Evolutionary conservation across 2,797 vertebrate species (phyloP).

Genomic region (Coregonus suidteri): DNA sequence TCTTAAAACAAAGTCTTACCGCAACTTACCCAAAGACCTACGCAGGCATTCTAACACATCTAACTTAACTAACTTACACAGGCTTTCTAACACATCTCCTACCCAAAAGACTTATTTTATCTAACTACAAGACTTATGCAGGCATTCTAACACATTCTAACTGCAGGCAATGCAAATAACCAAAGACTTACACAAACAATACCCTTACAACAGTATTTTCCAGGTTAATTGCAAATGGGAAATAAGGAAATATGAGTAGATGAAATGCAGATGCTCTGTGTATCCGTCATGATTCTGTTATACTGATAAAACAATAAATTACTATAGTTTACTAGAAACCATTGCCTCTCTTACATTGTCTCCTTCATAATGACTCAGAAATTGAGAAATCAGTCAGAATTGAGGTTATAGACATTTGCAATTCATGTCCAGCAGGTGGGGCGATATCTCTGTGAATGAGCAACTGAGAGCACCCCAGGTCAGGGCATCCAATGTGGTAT

Average conservation of each 20-base stretch:
- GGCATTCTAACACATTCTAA: too few species aligned
- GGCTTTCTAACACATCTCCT: background rate
- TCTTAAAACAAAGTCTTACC: too few species aligned
- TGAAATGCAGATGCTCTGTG: background rate
- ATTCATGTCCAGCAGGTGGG: slow-evolving; percentile 48
- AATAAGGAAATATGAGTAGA: background rate
- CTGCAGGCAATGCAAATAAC: too few species aligned
- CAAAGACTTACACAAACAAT: too few species aligned
- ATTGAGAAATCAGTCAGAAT: background rate
- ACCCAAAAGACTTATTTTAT: too few species aligned
- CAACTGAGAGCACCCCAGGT: background rate
- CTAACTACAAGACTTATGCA: background rate
- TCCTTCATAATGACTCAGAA: background rate
- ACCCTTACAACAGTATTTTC: too few species aligned
- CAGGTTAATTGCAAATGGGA: too few species aligned
- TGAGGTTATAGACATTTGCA: background rate
- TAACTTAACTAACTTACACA: background rate
- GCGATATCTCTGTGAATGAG: background rate
- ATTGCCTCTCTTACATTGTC: background rate
- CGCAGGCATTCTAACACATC: background rate
- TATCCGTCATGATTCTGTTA: background rate
- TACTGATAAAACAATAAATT: background rate
- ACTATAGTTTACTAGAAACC: slow-evolving; percentile 2
- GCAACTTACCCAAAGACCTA: background rate
- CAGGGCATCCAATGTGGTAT: background rate